These are phyloP conservation scores for Syngnathoides biaculeatus DNA, from an alignment of 2,113 vertebrate species.

Conservation along the genomic window DNA sequence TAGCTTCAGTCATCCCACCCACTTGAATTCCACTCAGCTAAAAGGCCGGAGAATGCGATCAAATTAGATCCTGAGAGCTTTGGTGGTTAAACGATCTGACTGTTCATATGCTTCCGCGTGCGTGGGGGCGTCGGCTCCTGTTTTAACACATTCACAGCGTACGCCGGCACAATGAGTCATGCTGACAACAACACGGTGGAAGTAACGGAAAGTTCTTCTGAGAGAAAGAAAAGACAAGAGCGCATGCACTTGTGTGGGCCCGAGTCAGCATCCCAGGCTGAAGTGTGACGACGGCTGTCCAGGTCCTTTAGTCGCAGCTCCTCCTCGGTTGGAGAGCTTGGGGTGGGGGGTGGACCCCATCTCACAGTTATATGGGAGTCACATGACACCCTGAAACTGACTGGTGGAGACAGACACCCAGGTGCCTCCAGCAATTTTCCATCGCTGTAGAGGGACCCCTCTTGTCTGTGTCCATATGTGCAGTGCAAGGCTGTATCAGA, in stretches of 20 bases:
- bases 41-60: slow-evolving; percentile 3
- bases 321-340: neutral
- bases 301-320: neutral
- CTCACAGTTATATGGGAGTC: neutral
- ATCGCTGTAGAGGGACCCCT: neutral
- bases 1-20: slow-evolving; percentile 5
- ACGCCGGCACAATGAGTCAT: neutral
- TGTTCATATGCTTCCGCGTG: neutral
- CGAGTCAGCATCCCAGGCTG: neutral
- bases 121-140: neutral
- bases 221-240: neutral
- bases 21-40: neutral
- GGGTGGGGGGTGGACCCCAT: too few species aligned
- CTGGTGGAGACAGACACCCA: neutral
- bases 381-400: neutral
- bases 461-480: neutral
- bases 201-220: neutral
- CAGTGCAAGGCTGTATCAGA: neutral
- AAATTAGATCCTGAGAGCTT: slow-evolving; percentile 5
- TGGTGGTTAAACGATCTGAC: neutral
- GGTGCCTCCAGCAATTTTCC: neutral
- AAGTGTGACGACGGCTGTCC: neutral
- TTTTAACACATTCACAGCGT: neutral
- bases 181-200: neutral
- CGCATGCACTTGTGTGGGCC: neutral